Base-by-base conservation (phyloP, 1,140 invertebrate genomes). In the Cotesia typhae region DNA sequence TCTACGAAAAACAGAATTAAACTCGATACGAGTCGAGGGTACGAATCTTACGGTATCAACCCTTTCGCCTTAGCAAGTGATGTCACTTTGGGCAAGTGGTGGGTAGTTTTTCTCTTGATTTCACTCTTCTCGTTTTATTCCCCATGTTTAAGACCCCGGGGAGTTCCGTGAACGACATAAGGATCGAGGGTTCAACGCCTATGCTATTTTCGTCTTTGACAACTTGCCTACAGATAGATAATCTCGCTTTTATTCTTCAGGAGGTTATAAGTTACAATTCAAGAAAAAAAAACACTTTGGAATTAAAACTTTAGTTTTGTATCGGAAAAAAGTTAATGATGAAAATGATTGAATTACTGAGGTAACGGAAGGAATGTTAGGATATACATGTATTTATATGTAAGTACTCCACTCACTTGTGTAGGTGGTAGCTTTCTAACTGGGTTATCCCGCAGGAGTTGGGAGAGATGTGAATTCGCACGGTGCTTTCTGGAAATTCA, bases 41-140 rank as follows among this genome's bases (percentile, higher is more conserved):
- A 20, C 28, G 28, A 53, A 59, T 59, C 53, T 67, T 67, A n/a
- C 55, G 53, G 10, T 51, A 20, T 14, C 17, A 53, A 41, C 66
- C 66, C 60, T 51, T 67, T 67, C 77, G 77, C 60, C 28, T 67
- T 67, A 76, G 77, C 78, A 79, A 78, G 80, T 85, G 41, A 47
- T 47, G 84, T 86, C 84, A 85, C 82, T 86, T 80, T 79, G 74
- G 79, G 81, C 78, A 75, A 84, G 79, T 81, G 81, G 78, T 77
- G 74, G 82, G 78, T 86, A 86, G 84, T 86, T 86, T 84, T 83
- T 47, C 10, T 84, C 84, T 85, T 87, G 85, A 87, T 87, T 87
- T 85, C 83, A 85, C 83, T 80, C 82, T 20, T 9, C 9, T 28
- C n/a, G 36, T 38, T 14, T 14, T 14, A 6, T 17, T 64, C 14